Conservation (phyloP, 2,888 invertebrate species). For the Psococerastis gibbosa region DNA sequence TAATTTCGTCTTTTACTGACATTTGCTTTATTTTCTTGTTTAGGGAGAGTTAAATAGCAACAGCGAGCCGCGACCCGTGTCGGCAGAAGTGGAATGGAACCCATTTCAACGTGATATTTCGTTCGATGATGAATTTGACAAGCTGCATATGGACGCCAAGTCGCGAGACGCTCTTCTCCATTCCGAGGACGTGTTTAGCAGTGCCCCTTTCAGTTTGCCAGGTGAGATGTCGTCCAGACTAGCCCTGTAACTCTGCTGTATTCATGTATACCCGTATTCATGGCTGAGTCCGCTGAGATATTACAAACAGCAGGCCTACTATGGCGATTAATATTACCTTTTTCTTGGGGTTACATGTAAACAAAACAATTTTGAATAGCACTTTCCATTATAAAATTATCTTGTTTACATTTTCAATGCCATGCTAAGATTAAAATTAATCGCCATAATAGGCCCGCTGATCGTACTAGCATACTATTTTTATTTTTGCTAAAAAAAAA, state of each 20-base stretch:
- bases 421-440: slow-evolving; percentile 11
- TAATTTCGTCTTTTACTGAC: no score
- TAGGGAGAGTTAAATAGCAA: slow-evolving; percentile 27
- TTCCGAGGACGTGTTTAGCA: slow-evolving; percentile 55
- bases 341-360: no score
- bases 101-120: slow-evolving; percentile 52
- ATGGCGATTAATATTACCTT: no score
- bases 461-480: not conserved
- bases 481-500: slow-evolving; percentile 23
- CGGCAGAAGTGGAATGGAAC: slow-evolving; percentile 58
- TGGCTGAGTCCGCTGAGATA: no score
- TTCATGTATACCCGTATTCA: slow-evolving; percentile 4
- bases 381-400: no score
- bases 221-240: slow-evolving; percentile 30
- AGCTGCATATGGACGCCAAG: slow-evolving; percentile 51
- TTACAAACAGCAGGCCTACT: no score
- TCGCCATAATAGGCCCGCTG: no score
- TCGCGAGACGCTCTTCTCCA: slow-evolving; percentile 9
- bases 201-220: slow-evolving; percentile 62
- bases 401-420: no score
- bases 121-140: slow-evolving; percentile 68
- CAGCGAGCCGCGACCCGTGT: slow-evolving; percentile 26
- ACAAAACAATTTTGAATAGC: no score
- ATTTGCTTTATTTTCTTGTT: slow-evolving; percentile 17
- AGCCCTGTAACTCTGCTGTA: slow-evolving; percentile 13